Conservation (phyloP, 92 coral and sea anemone genomes). For the Epizoanthus illoricatus region DNA sequence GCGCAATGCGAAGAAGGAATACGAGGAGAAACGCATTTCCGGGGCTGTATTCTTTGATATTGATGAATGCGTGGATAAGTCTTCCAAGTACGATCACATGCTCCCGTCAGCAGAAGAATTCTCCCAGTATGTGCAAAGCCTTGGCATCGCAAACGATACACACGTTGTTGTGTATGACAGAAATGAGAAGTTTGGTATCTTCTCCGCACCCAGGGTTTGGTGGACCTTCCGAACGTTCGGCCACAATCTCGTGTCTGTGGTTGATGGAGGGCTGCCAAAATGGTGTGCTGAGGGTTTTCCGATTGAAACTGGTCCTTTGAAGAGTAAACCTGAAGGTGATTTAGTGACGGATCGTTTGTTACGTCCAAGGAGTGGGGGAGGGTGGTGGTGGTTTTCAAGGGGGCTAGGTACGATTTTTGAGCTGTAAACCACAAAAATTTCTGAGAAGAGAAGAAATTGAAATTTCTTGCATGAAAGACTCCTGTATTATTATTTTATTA, state of each 20-base stretch:
- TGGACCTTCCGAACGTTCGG: conserved; percentile 95
- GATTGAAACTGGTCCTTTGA: conserved; percentile 66
- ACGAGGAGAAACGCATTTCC: conserved; percentile 70
- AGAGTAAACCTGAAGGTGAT: conserved; percentile 44
- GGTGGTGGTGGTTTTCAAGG: no score
- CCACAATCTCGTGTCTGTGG: conserved; percentile 83
- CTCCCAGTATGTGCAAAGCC: conserved; percentile 71
- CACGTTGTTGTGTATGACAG: conserved; percentile 91
- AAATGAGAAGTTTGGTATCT: conserved; percentile 69
- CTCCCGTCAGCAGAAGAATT: conserved; percentile 76
- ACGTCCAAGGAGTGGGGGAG: no score
- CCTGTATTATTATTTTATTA: no score
- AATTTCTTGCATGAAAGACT: no score
- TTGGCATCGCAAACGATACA: conserved; percentile 85
- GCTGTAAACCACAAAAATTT: no score
- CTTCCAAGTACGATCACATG: conserved; percentile 77
- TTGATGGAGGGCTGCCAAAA: conserved; percentile 87
- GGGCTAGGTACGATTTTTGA: no score
- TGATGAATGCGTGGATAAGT: conserved; percentile 80
- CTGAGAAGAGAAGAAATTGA: no score
- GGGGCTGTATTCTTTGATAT: conserved; percentile 89
- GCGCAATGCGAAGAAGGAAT: conserved; percentile 74
- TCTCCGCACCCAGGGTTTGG: conserved; percentile 96
- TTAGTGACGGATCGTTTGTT: no score
- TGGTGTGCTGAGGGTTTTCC: conserved; percentile 82